These are phyloP conservation scores for Porites rus DNA, from an alignment of 92 coral and sea anemone species.

Conservation along the genomic window DNA sequence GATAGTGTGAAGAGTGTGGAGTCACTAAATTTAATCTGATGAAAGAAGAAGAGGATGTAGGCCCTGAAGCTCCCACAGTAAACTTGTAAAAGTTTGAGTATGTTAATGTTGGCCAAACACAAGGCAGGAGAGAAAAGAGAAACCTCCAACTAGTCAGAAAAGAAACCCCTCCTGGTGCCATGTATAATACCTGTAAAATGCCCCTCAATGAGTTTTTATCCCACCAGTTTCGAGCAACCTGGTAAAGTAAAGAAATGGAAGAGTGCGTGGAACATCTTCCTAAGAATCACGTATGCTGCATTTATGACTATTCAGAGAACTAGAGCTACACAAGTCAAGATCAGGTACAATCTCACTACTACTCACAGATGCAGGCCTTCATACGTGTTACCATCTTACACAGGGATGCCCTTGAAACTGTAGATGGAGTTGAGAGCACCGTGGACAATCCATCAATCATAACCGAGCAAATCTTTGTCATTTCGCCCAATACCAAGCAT, in stretches of 20 bases:
- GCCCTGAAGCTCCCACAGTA: slow-evolving; percentile 19
- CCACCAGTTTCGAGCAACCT: slow-evolving; percentile 78
- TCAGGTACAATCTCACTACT: slow-evolving; percentile 49
- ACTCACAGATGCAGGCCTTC: slow-evolving; percentile 47
- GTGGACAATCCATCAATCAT: slow-evolving; percentile 23
- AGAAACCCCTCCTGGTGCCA: slow-evolving; percentile 26
- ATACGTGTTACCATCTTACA: slow-evolving; percentile 50
- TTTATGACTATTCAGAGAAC: slow-evolving; percentile 54
- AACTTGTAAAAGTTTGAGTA: slow-evolving; percentile 57
- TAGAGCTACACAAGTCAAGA: slow-evolving; percentile 48
- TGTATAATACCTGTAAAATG: slow-evolving; percentile 27
- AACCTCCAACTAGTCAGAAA: slow-evolving; percentile 43
- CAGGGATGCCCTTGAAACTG: slow-evolving; percentile 43
- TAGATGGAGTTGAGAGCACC: slow-evolving; percentile 49
- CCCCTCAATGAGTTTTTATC: slow-evolving; percentile 45
- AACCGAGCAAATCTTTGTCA: slow-evolving; percentile 51
- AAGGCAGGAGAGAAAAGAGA: slow-evolving; percentile 38
- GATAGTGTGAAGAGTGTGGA: slow-evolving; percentile 25
- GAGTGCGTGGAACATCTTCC: slow-evolving; percentile 57
- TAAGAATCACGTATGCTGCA: slow-evolving; percentile 35
- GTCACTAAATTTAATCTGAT: too few species aligned
- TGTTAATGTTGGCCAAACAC: slow-evolving; percentile 13
- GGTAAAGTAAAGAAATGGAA: slow-evolving; percentile 71
- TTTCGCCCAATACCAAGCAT: slow-evolving; percentile 54
- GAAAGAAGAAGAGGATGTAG: too few species aligned